Conservation (phyloP, 2,113 vertebrate genomes). For the Psephotus haematonotus region DNA sequence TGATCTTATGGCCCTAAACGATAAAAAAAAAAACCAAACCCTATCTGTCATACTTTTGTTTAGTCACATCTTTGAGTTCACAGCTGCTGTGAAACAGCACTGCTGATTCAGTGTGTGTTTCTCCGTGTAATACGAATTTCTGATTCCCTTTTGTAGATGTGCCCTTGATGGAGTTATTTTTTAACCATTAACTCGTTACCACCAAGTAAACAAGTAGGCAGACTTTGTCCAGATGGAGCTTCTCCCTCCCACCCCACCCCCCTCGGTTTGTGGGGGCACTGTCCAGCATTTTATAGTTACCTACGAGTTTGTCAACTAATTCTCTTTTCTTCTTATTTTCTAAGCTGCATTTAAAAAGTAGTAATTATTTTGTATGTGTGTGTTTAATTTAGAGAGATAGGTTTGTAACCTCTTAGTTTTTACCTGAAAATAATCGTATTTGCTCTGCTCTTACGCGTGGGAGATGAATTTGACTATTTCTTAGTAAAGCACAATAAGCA, state of each 20-base stretch:
- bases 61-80: neutral
- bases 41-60: neutral
- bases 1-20: neutral
- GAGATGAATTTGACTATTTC: neutral
- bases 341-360: neutral
- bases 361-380: rapidly evolving
- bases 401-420: neutral
- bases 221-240: constrained; percentile 43
- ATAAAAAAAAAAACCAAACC: neutral
- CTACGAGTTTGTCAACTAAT: neutral
- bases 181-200: constrained; percentile 57
- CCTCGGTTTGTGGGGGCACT: neutral
- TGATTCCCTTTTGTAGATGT: neutral
- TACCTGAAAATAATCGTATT: neutral
- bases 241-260: neutral
- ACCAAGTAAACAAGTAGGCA: constrained; percentile 50
- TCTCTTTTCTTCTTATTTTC: neutral
- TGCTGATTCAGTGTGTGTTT: neutral
- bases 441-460: neutral
- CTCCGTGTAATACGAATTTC: neutral
- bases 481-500: neutral
- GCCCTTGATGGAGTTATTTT: constrained; percentile 55
- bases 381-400: neutral
- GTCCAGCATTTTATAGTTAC: neutral
- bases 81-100: neutral